Base-by-base conservation (phyloP, 2,888 invertebrate genomes). In the Leptodirus hochenwartii region DNA sequence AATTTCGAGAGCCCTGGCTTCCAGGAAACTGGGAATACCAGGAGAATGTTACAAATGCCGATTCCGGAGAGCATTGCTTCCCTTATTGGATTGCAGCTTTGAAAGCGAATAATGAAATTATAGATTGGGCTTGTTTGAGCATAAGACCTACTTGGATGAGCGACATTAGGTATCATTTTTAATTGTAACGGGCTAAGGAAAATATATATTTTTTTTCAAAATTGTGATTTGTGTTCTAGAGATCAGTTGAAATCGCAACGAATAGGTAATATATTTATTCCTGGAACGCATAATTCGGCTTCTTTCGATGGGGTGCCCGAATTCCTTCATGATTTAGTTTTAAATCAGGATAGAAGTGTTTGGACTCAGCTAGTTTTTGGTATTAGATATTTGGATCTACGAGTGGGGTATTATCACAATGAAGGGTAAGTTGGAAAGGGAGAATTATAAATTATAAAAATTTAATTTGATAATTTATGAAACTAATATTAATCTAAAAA, bases 81-180 rank as follows among this genome's bases (percentile, higher is more conserved):
- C 70, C 74, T 43, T 76, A 70, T 30, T 78, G 76, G 66, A 67
- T 72, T 10, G 72, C 70, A 9, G 69, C 76, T n/a, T 64, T 62
- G 25, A 67, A 63, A 27, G 62, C 66, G 39, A 52, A 50, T n/a
- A 59, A 43, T 17, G 35, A 59, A 12, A 64, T 76, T 35, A 52
- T 69, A 16, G 61, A 71, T 24, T 63, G 63, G 29, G 69, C 74
- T 41, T 85, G 85, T 46, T 54, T 87, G 14, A 73, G 72, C 47
- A 78, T 81, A 36, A 73, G 77, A 47, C 84, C 85, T 0, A 78
- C 75, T 14, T 87, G 87, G 85, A 81, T 85, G 81, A 64, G 66
- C 43, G 74, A 80, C 50, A 53, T 53, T 50, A 55, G 54, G 55
- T 55, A 51, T 42, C 28, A 28, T n/a, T 25, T 25, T n/a, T 9